Evolutionary conservation across 2,113 vertebrate species (phyloP).

Genomic region (Otocyon megalotis): DNA sequence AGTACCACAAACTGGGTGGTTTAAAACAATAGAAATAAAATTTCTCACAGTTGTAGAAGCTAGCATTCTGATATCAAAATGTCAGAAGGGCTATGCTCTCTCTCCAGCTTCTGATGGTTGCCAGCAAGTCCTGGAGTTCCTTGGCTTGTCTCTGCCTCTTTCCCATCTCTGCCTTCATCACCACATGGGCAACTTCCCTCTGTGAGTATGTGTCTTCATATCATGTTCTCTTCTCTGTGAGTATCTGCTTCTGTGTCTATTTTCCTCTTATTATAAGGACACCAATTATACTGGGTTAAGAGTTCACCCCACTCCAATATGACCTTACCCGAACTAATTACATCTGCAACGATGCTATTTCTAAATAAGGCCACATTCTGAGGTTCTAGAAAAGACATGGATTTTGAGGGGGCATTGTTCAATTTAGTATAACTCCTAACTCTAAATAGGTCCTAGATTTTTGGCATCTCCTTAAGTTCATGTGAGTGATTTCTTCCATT

Average conservation of each 20-base stretch:
- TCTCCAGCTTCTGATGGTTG: not conserved
- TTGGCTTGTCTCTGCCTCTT: not conserved
- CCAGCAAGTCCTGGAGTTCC: not conserved
- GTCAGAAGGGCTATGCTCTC: fast-evolving
- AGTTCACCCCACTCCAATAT: not conserved
- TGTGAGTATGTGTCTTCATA: not conserved
- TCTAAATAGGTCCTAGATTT: conserved; percentile 13
- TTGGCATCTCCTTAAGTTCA: not conserved
- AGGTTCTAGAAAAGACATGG: not conserved
- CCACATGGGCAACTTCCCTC: not conserved
- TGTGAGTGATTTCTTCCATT: not conserved
- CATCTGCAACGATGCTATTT: not conserved
- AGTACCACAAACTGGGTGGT: not conserved
- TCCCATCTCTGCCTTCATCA: not conserved
- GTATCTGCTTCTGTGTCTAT: not conserved
- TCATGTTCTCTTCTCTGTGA: not conserved
- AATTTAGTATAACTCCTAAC: not conserved
- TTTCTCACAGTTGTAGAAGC: not conserved
- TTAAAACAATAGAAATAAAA: not conserved
- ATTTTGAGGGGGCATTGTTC: not conserved
- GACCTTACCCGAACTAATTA: not conserved
- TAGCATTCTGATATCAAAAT: not conserved
- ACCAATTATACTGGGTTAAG: not conserved
- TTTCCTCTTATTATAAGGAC: not conserved
- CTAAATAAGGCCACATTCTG: not conserved